These are phyloP conservation scores for Lerista edwardsae DNA, from an alignment of 2,797 vertebrate genomes.

Conservation along the genomic window DNA sequence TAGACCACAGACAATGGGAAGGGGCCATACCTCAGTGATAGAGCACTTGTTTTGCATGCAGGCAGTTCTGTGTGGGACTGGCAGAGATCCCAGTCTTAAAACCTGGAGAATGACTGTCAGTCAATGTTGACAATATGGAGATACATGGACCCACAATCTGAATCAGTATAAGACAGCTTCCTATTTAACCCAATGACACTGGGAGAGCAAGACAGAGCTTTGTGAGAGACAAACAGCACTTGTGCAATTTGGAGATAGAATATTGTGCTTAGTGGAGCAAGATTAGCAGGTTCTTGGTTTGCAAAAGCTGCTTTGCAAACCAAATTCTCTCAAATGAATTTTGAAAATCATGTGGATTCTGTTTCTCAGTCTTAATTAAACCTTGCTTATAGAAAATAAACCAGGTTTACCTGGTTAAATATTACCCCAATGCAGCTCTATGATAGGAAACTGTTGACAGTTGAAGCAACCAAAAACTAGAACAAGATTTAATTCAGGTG, in stretches of 20 bases:
- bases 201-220: too few species aligned
- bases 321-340: neutral
- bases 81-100: too few species aligned
- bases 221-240: neutral
- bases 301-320: neutral
- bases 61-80: too few species aligned
- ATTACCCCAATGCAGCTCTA: neutral
- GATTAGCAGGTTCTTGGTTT: neutral
- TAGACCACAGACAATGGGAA: neutral
- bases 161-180: too few species aligned
- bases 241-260: neutral
- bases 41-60: too few species aligned
- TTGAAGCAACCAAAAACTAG: neutral
- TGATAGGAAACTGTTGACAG: neutral
- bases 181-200: too few species aligned
- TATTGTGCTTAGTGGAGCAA: neutral
- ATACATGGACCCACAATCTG: too few species aligned
- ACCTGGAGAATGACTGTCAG: too few species aligned
- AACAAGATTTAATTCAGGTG: neutral
- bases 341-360: neutral
- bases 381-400: neutral
- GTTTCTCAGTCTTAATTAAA: neutral
- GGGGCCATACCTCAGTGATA: too few species aligned
- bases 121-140: too few species aligned
- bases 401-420: neutral